A percentile compares a stretch with the other conserved stretches of the same genome.
Evolutionary conservation across 2,113 vertebrate genomes (phyloP).

Genomic region (Morone chrysops): DNA sequence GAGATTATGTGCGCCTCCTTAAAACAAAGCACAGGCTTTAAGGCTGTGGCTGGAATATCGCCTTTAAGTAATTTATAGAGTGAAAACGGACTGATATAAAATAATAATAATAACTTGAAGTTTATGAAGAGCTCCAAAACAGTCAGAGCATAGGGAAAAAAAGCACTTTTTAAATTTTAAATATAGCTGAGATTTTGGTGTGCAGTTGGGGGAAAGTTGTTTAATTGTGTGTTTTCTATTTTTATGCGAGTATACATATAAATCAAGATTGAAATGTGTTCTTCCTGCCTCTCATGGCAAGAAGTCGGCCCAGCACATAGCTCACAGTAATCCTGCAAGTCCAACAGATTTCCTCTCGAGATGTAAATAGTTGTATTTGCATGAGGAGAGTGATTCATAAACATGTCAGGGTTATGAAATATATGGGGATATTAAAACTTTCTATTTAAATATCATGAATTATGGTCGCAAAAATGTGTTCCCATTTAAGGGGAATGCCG

Average conservation of each 20-base stretch:
- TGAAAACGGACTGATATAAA: neutral
- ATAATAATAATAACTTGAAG: constrained; percentile 10
- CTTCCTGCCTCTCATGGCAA: neutral
- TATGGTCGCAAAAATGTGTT: constrained; percentile 97
- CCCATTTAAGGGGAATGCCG: constrained; percentile 98
- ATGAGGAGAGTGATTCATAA: constrained; percentile 96
- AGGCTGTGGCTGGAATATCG: neutral
- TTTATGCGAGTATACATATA: neutral
- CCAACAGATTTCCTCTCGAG: constrained; percentile 83
- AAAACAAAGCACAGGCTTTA: neutral
- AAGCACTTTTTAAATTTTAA: neutral
- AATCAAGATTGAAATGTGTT: constrained; percentile 15
- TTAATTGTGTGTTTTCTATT: constrained; percentile 28
- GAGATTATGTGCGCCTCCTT: neutral
- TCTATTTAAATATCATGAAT: constrained; percentile 99
- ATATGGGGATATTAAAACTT: constrained; percentile 98
- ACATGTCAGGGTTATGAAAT: constrained; percentile 95
- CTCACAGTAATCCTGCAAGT: constrained; percentile 48
- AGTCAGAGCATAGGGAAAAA: neutral
- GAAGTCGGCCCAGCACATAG: constrained; percentile 27
- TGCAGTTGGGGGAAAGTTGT: constrained; percentile 5
- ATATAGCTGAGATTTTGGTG: neutral
- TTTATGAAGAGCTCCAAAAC: neutral
- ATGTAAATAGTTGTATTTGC: constrained; percentile 98
- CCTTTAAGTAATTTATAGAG: constrained; percentile 7